Base-by-base conservation (phyloP, 2,888 invertebrate genomes). In the Dasypolia templi region DNA sequence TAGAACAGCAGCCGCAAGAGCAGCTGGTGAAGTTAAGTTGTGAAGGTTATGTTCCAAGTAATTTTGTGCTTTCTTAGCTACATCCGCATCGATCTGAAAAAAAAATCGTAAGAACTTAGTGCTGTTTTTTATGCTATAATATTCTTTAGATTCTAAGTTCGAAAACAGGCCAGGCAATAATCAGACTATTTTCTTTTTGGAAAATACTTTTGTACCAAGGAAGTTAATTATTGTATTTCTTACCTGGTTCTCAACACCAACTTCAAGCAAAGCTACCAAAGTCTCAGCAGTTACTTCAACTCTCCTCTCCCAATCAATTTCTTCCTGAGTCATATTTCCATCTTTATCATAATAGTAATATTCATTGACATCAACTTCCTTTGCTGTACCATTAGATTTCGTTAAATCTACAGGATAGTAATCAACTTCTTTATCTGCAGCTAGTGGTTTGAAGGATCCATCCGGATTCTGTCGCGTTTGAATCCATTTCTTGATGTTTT, bases 211-310 rank as follows among this genome's bases (percentile, higher is more conserved):
- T 26, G 2, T 2, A 5, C n/a, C 14, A 4, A 9, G 3, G 14
- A 35, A 42, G 3, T 2, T n/a, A 56, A 39, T n/a, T 26, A 6
- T n/a, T n/a, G 0, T 58, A 32, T 58, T 64, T 49, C 11, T 12
- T 70, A 96, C 97, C 92, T 97, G 95, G 90, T 94, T 96, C 84
- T 97, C 97, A 44, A 97, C 94, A 69, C 97, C 97, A 82, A 97
- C 96, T 93, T 97, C 97, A 81, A 97, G 94, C 17, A 97, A 93
- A 35, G 97, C 95, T 2, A 96, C 96, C 62, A 97, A 92, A 2
- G 97, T 97, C 87, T 97, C 97, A 0, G 97, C 97, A 0, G 97
- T 97, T 0, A 97, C 95, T 92, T 97, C 97, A 9, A 97, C 96
- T 71, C 95, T 96, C 80, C 97, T 95, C 83, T 97, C 97, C 90